These are phyloP conservation scores for Arctocebus calabarensis DNA, from an alignment of 2,797 vertebrate genomes.

Conservation along the genomic window DNA sequence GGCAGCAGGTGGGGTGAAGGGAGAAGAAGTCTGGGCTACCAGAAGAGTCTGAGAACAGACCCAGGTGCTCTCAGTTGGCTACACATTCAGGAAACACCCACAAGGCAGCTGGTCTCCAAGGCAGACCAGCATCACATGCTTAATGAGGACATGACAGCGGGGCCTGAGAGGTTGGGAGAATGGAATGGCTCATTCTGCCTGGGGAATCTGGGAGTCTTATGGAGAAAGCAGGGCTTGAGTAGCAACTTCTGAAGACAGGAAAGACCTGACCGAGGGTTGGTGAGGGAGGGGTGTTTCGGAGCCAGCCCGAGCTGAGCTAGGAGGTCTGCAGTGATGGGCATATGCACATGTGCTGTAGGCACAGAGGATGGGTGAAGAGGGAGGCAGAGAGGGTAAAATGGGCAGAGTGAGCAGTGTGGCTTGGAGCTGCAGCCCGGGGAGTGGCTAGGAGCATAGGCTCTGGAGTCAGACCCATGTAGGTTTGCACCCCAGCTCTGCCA, in stretches of 20 bases:
- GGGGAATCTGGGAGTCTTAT: not conserved
- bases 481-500: not conserved
- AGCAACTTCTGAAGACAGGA: not conserved
- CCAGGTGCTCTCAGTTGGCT: not conserved
- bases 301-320: not conserved
- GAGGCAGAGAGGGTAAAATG: not conserved
- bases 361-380: accelerated
- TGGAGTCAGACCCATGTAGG: not conserved
- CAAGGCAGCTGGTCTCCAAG: not conserved
- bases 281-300: not conserved
- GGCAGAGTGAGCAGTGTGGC: not conserved
- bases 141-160: accelerated
- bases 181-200: not conserved
- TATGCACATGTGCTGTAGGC: accelerated
- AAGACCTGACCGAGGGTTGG: not conserved
- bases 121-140: not conserved
- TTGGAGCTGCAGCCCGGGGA: not conserved
- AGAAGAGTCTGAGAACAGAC: not conserved
- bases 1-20: not conserved
- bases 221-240: not conserved
- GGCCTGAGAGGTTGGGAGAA: not conserved
- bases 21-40: not conserved
- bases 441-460: not conserved
- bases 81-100: not conserved
- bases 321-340: no score